Base-by-base conservation (phyloP, 2,797 vertebrate genomes). In the Chrysocyon brachyurus region DNA sequence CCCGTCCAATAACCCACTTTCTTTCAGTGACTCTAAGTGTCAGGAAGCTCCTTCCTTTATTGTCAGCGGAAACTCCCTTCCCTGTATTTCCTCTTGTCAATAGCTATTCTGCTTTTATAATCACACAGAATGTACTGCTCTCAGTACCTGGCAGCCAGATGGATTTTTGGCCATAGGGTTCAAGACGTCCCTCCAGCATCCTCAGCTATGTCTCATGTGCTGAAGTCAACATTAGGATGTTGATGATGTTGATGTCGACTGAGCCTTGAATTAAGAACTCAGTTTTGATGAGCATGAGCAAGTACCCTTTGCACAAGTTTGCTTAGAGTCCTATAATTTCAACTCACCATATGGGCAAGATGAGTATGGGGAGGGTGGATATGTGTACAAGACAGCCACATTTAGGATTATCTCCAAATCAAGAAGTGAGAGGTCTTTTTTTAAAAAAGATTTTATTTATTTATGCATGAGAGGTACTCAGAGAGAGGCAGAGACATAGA, bases 1-100 rank as follows among this genome's bases (percentile, higher is more conserved):
- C 12, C 22, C 1, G 0, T 12, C 12, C 33, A 7, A 3, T 0
- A 26, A 14, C 6, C 9, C 12, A 3, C 19, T 6, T 14, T 6
- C 1, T 4, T 31, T 14, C 52, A 77, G 77, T 10, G 5, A 0
- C 31, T 81, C 36, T 56, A 2, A 31, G 12, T 14, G 12, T 6
- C 21, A n/a, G 31, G n/a, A 26, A 10, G 21, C 7, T 9, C 72
- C 72, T 22, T 63, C 17, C 59, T 36, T 4, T 12, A 26, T 0
- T 22, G 19, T 36, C 16, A 15, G 12, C 6, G 5, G 8, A 33
- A 5, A 6, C 61, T 21, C 1, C 3, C 28, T 31, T 36, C 22
- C 6, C 31, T 21, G 7, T 14, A 3, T 14, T 24, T 52, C 14
- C 57, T 52, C 33, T 52, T 16, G 19, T 12, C 7, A 1, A 2